phyloP scores from a whole-genome alignment of 2,797 vertebrate genomes.

The Echeneis naucrates region DNA sequence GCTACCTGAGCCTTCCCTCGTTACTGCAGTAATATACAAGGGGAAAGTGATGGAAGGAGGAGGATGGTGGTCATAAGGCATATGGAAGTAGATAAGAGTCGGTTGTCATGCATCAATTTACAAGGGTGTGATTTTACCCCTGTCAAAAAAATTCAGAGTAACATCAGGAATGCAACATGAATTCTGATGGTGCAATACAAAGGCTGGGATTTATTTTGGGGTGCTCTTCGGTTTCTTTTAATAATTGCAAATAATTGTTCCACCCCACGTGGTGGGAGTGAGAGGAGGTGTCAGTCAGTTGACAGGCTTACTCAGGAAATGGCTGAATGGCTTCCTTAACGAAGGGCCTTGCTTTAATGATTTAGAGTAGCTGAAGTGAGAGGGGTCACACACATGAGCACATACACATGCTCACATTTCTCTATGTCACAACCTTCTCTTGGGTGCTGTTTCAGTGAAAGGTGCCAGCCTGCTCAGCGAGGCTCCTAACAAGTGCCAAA shows the following conservation, averaged over 20 bases:
- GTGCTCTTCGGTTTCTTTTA: conserved; percentile 21
- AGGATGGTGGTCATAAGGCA: conserved; percentile 20
- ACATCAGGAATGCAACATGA: neutral
- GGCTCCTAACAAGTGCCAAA: conserved; percentile 81
- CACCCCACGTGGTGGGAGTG: conserved; percentile 31
- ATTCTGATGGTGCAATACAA: conserved; percentile 11
- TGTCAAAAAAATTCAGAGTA: neutral
- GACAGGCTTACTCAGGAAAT: conserved; percentile 41
- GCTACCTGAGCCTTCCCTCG: conserved; percentile 50
- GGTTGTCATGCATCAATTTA: conserved; percentile 36
- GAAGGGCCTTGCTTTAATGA: conserved; percentile 71
- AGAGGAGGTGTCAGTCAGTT: conserved; percentile 47
- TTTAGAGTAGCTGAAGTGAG: conserved; percentile 72
- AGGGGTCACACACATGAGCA: conserved; percentile 58
- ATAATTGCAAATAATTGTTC: conserved; percentile 54
- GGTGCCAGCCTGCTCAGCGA: conserved; percentile 79
- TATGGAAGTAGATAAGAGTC: conserved; percentile 22
- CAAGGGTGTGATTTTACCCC: neutral
- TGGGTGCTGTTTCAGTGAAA: conserved; percentile 82
- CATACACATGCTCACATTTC: conserved; percentile 49
- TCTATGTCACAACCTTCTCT: conserved; percentile 70
- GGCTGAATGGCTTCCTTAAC: conserved; percentile 64
- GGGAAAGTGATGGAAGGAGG: conserved; percentile 29
- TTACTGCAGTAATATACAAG: conserved; percentile 55
- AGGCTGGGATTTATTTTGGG: conserved; percentile 25